Conservation (phyloP, 2,113 vertebrate genomes). For the Hippopotamus amphibius region DNA sequence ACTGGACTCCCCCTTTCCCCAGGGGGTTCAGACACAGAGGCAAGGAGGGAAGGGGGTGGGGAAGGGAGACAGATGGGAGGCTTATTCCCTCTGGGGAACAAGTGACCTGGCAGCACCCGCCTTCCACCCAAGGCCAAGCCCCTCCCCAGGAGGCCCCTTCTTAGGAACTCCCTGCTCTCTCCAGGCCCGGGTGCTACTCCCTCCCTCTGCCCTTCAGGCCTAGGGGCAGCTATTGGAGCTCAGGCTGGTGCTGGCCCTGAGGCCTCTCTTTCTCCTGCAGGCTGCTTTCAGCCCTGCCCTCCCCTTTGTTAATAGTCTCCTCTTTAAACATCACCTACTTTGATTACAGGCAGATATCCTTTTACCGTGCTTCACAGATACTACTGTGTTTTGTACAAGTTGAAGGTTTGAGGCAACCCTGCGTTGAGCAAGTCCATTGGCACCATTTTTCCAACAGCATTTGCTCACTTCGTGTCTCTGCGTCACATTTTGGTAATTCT, state of each 20-base stretch:
- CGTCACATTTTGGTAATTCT: too few species aligned
- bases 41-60: not conserved
- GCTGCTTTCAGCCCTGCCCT: not conserved
- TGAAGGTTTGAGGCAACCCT: too few species aligned
- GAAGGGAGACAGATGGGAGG: rapidly evolving
- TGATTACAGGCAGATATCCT: not conserved
- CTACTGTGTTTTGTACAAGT: too few species aligned
- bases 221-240: not conserved
- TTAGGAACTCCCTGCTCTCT: not conserved
- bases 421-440: too few species aligned
- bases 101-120: not conserved
- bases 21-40: too few species aligned
- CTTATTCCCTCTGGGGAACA: not conserved
- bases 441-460: too few species aligned
- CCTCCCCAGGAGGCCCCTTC: not conserved
- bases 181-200: too few species aligned
- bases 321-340: not conserved
- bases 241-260: not conserved
- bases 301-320: not conserved
- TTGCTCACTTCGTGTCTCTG: too few species aligned
- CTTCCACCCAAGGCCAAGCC: not conserved
- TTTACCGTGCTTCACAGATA: too few species aligned
- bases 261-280: not conserved
- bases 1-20: not conserved
- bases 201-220: not conserved